Evolutionary conservation across 2,797 vertebrate species (phyloP).

Genomic region (Brachyalestes nurse): DNA sequence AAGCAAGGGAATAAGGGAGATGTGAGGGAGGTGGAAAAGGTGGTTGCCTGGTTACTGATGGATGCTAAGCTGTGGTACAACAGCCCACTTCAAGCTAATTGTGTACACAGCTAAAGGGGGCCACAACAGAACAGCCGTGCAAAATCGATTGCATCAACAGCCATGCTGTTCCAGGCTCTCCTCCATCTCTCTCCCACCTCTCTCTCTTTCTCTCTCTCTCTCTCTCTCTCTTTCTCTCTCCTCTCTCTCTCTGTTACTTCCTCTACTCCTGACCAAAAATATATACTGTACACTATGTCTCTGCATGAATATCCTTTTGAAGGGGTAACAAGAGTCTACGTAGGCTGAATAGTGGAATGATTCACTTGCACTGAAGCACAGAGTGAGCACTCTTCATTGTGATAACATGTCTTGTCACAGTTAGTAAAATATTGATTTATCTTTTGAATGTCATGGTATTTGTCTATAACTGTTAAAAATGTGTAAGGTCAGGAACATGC

Average conservation of each 20-base stretch:
- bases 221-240: background rate
- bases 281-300: constrained; percentile 3
- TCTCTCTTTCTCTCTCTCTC: background rate
- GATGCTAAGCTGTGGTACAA: constrained; percentile 57
- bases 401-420: background rate
- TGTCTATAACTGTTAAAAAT: background rate
- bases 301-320: constrained; percentile 16
- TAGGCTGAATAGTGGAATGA: constrained; percentile 35
- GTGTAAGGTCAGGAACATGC: too few species aligned
- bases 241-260: background rate
- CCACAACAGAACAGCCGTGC: constrained; percentile 51
- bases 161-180: constrained; percentile 44
- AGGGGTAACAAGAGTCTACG: constrained; percentile 29
- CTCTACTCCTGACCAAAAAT: constrained; percentile 39
- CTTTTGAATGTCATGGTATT: background rate
- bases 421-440: constrained; percentile 10
- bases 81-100: constrained; percentile 62
- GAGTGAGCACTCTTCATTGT: background rate
- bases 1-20: constrained; percentile 51
- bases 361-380: constrained; percentile 10
- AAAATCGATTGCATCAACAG: constrained; percentile 56
- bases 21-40: constrained; percentile 19
- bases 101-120: constrained; percentile 58
- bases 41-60: constrained; percentile 68
- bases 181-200: constrained; percentile 24